These are phyloP conservation scores for Alectura lathami DNA, from an alignment of 2,113 vertebrate genomes.

Conservation along the genomic window DNA sequence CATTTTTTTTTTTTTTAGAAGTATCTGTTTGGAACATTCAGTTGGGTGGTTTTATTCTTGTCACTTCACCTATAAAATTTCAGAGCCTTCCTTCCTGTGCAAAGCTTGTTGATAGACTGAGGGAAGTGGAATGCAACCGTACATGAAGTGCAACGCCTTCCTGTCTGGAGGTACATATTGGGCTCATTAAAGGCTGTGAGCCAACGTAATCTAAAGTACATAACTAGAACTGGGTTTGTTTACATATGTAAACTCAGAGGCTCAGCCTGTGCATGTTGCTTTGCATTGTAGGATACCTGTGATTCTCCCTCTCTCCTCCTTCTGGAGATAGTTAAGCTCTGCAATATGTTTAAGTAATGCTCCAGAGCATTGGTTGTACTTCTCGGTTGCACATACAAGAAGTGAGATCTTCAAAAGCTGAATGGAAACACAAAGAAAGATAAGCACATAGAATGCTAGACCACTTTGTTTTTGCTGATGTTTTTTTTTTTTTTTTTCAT, in stretches of 20 bases:
- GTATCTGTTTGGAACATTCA: not conserved
- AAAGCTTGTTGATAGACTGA: conserved; percentile 23
- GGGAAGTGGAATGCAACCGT: conserved; percentile 13
- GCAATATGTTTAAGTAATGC: not conserved
- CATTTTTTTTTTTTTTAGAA: not conserved
- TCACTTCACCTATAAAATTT: conserved; percentile 17
- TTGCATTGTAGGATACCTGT: conserved; percentile 36
- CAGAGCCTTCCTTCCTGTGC: conserved; percentile 14
- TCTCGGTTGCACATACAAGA: not conserved
- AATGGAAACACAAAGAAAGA: not conserved
- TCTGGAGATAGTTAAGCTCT: not conserved
- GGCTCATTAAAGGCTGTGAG: conserved; percentile 32
- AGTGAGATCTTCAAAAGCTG: not conserved
- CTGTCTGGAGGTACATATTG: conserved; percentile 27
- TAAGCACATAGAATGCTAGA: not conserved
- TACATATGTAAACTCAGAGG: conserved; percentile 31
- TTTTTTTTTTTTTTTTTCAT: not conserved
- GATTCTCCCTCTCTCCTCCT: not conserved
- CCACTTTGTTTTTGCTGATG: not conserved
- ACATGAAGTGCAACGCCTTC: conserved; percentile 10
- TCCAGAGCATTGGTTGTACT: not conserved
- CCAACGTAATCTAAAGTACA: conserved; percentile 20
- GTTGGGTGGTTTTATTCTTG: not conserved
- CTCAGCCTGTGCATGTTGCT: not conserved
- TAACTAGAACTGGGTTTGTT: conserved; percentile 35